Conservation (phyloP, 2,113 vertebrate genomes). For the Panthera tigris region DNA sequence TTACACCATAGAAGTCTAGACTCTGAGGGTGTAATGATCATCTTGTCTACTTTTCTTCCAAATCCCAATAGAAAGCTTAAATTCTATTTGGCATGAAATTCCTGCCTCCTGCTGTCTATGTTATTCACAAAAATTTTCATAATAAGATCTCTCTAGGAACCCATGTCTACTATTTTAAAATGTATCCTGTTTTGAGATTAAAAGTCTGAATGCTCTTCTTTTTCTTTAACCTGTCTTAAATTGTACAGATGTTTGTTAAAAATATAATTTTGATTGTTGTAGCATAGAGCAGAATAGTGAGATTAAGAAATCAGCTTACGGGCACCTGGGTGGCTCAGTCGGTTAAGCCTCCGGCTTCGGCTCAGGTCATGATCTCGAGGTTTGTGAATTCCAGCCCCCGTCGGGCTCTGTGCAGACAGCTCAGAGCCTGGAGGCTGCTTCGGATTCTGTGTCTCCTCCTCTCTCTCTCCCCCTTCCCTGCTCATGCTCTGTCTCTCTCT, state of each 20-base stretch:
- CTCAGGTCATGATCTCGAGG: too few species aligned
- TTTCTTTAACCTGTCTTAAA: background rate
- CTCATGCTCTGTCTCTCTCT: too few species aligned
- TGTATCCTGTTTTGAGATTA: background rate
- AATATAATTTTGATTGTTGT: background rate
- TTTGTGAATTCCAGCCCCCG: too few species aligned
- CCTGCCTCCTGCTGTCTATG: background rate
- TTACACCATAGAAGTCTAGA: slow-evolving; percentile 26
- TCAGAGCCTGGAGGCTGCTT: too few species aligned
- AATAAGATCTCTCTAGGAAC: background rate
- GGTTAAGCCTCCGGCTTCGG: too few species aligned
- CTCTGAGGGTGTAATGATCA: background rate
- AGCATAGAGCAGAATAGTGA: background rate
- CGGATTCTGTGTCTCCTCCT: too few species aligned
- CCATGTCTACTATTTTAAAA: background rate
- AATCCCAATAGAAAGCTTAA: background rate
- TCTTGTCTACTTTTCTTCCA: background rate
- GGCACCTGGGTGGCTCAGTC: too few species aligned
- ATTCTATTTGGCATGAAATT: background rate
- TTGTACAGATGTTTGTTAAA: background rate
- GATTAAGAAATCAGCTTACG: background rate
- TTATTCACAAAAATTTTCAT: slow-evolving; percentile 8
- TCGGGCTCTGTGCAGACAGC: too few species aligned
- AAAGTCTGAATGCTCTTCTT: background rate
- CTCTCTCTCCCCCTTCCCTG: too few species aligned